Base-by-base conservation (phyloP, 2,113 vertebrate species). In the Onychostoma macrolepis region DNA sequence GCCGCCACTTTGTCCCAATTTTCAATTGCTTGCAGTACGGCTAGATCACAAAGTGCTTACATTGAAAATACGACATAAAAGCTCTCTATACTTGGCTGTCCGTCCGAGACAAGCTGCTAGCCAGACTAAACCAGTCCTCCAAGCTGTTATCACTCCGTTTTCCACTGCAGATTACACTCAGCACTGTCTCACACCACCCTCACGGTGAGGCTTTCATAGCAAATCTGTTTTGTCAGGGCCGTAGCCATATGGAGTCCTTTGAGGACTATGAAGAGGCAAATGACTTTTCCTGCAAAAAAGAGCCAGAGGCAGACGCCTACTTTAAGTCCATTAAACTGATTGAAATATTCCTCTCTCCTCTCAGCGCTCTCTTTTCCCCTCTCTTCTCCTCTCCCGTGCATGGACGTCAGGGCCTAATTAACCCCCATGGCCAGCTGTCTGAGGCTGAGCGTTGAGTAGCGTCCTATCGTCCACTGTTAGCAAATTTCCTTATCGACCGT, bases 321-420 rank as follows among this genome's bases (percentile, higher is more conserved):
- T 88, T 38, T 45, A 58, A 50, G 82, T 89, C 86, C 83, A 90
- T 87, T 83, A 89, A 86, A 82, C 83, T 86, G 88, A 91, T 80
- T 88, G 90, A 90, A 90, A 89, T 84, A 84, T 89, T 83, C 79
- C 72, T 45, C 76, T 71, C 72, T 36, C 75, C 65, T 75, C 86
- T 88, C 86, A 67, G 81, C 36, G 38, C 77, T 86, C 74, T 28
- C 75, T 74, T 86, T 89, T 87, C 72, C 74, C 77, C 79, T 80
- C 84, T 84, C 80, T 81, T 65, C 84, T 69, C 79, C 36, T 83
- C 85, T 90, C 88, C 86, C 56, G 71, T 65, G 84, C 50, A 61
- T 12, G 67, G 83, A 76, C 78, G 78, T 69, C 67, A 65, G 81
- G 82, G 80, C 48, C 75, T 92, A 92, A 93, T 93, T 89, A 92